These are phyloP conservation scores for Gobionotothen gibberifrons DNA, from an alignment of 2,797 vertebrate genomes.

Conservation along the genomic window DNA sequence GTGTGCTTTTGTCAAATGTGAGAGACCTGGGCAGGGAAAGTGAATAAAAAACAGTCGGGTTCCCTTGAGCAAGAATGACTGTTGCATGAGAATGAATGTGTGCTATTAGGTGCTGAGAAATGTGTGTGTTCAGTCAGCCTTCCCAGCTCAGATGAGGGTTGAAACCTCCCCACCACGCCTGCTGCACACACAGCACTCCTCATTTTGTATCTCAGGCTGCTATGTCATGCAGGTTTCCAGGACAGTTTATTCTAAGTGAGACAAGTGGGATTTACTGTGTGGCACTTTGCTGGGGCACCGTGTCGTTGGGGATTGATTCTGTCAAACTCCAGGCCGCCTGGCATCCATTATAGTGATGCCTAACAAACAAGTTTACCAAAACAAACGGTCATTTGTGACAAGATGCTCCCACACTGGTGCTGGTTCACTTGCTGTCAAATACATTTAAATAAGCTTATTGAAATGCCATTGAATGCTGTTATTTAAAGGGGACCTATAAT, in stretches of 20 bases:
- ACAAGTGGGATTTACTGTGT: slow-evolving; percentile 32
- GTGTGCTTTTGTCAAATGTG: slow-evolving; percentile 26
- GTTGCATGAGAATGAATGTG: slow-evolving; percentile 9
- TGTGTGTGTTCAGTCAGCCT: slow-evolving; percentile 15
- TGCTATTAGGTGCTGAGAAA: slow-evolving; percentile 11
- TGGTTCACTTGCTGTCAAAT: neutral
- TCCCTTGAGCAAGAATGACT: slow-evolving; percentile 18
- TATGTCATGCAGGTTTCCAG: slow-evolving; percentile 31
- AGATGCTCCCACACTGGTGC: neutral
- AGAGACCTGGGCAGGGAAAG: neutral
- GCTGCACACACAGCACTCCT: neutral
- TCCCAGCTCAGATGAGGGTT: neutral
- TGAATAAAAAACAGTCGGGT: slow-evolving; percentile 15
- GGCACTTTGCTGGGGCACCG: slow-evolving; percentile 1
- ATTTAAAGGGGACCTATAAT: no score
- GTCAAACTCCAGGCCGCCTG: slow-evolving; percentile 8
- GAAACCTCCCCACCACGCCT: neutral
- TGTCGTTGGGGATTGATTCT: slow-evolving; percentile 36
- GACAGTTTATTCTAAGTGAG: slow-evolving; percentile 20
- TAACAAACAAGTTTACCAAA: slow-evolving; percentile 1
- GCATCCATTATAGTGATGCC: slow-evolving; percentile 8
- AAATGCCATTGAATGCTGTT: no score
- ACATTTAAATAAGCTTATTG: no score
- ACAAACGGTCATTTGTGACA: neutral
- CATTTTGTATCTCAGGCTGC: slow-evolving; percentile 20